Evolutionary conservation across 2,113 vertebrate genomes (phyloP), one percentile per base, ranked within the genome.

Genomic region (Oreocharis arfaki): DNA sequence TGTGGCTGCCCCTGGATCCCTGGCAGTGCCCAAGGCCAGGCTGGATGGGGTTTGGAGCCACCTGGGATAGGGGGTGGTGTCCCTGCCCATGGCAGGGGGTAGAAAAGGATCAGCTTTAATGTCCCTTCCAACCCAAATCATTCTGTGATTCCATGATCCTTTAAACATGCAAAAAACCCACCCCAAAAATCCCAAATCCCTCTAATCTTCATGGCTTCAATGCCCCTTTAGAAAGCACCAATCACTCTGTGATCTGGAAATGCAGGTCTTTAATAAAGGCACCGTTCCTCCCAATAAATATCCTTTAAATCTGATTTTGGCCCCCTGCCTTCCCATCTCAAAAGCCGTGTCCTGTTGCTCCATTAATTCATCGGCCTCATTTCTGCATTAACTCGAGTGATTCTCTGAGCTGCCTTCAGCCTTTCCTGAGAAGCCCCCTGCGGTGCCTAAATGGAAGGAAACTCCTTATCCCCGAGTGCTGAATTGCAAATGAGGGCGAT

Each of bases 371-470:
- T 75, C 60, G n/a, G 60, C 74, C 71, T 96, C 76, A 64, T 95
- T 94, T 96, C 78, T 75, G 41, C 74, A 93, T 96, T 92, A 96
- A 50, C 53, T 87, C 21, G 7, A 95, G 95, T 63, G 93, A 95
- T 81, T 46, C 56, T 89, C 88, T 56, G 61, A 63, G 91, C 80
- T 84, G 90, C 47, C 90, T 95, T 65, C 68, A 84, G 67, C 85
- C 77, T n/a, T 60, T 41, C 11, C 50, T 42, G 47, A 77, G 61
- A 87, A 82, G 46, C 87, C 41, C 95, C 95, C 84, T 14, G 17
- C 6, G 33, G 90, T 47, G 80, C 63, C 70, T 67, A 83, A 97
- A 94, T 90, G 76, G 87, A 91, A 94, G 85, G 87, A 55, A 95
- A 93, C 84, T 95, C 68, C 84, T 96, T n/a, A 88, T 49, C 57